These are phyloP conservation scores for Drosophila albomicans DNA, from an alignment of 1,140 invertebrate genomes.

Conservation along the genomic window DNA sequence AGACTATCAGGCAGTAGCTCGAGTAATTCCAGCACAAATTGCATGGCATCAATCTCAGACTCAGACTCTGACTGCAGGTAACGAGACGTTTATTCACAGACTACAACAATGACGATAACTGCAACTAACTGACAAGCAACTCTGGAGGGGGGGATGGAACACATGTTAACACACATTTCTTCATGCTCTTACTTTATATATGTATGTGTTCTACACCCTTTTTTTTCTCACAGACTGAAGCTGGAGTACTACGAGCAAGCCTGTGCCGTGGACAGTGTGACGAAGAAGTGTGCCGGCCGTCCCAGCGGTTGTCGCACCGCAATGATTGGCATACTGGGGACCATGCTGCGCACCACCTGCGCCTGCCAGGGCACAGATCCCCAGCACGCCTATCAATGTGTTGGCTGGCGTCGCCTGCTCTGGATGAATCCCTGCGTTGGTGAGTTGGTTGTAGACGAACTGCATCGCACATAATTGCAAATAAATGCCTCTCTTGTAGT, in stretches of 20 bases:
- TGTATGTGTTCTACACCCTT: not conserved
- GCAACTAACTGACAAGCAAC: slow-evolving; percentile 35
- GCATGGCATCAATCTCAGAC: slow-evolving; percentile 75
- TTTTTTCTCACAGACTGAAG: slow-evolving; percentile 87
- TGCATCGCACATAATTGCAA: slow-evolving; percentile 17
- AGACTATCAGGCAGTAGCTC: slow-evolving; percentile 39
- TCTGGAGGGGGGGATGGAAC: not conserved
- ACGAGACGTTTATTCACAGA: slow-evolving; percentile 57
- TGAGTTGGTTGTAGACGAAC: slow-evolving; percentile 86
- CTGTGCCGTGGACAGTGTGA: slow-evolving; percentile 94
- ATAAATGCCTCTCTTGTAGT: slow-evolving; percentile 86
- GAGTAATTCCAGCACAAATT: slow-evolving; percentile 74
- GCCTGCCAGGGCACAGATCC: slow-evolving; percentile 93
- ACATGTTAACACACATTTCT: slow-evolving; percentile 52
- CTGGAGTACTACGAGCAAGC: slow-evolving; percentile 95
- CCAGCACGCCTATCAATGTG: slow-evolving; percentile 92
- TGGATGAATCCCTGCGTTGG: slow-evolving; percentile 97
- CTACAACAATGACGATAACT: slow-evolving; percentile 36
- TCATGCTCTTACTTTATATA: not conserved
- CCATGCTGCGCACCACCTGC: slow-evolving; percentile 92
- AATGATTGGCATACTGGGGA: slow-evolving; percentile 94
- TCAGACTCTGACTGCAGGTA: slow-evolving; percentile 52
- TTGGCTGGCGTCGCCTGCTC: slow-evolving; percentile 95
- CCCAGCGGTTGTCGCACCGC: slow-evolving; percentile 91
- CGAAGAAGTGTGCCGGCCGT: slow-evolving; percentile 94